Conservation (phyloP, 2,888 invertebrate species). For the Dolichomitus sp. region DNA sequence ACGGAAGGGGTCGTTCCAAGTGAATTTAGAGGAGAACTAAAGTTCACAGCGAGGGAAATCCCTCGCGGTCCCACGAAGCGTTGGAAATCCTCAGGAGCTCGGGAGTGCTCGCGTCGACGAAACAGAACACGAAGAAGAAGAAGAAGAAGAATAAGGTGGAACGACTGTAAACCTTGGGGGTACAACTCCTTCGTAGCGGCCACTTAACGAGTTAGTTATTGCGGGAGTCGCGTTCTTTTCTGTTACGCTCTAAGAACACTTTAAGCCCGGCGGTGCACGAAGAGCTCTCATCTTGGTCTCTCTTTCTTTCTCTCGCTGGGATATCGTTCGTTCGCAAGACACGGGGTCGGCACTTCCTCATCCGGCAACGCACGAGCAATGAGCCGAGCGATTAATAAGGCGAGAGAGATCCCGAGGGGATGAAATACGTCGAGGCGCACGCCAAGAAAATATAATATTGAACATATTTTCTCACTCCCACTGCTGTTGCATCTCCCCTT, state of each 20-base stretch:
- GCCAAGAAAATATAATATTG: conserved; percentile 21
- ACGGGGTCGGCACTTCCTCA: conserved; percentile 66
- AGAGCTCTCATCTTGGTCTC: conserved; percentile 2
- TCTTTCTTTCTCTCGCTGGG: conserved; percentile 9
- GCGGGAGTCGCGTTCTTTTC: conserved; percentile 61
- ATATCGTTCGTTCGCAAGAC: conserved; percentile 27
- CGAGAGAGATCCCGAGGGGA: conserved; percentile 27
- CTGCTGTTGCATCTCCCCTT: background rate
- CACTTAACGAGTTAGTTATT: conserved; percentile 68
- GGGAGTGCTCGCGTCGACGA: conserved; percentile 31
- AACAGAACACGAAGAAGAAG: conserved; percentile 47
- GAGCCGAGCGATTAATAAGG: conserved; percentile 65
- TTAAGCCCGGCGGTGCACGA: conserved; percentile 37
- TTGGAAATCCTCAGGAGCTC: conserved; percentile 11
- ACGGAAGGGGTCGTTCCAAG: conserved; percentile 13
- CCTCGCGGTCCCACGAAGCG: conserved; percentile 32
- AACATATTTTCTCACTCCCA: conserved; percentile 24
- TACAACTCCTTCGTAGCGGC: conserved; percentile 49
- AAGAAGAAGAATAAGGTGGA: conserved; percentile 8
- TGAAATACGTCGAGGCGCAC: conserved; percentile 23
- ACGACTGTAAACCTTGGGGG: conserved; percentile 52
- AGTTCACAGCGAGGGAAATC: conserved; percentile 36
- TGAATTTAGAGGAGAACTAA: conserved; percentile 7
- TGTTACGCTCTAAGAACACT: conserved; percentile 66
- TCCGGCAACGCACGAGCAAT: conserved; percentile 66